Percentiles rank a stretch among this genome's conserved stretches.
These are phyloP conservation scores for Sternotherus odoratus DNA, from an alignment of 2,797 vertebrate species.

Conservation along the genomic window DNA sequence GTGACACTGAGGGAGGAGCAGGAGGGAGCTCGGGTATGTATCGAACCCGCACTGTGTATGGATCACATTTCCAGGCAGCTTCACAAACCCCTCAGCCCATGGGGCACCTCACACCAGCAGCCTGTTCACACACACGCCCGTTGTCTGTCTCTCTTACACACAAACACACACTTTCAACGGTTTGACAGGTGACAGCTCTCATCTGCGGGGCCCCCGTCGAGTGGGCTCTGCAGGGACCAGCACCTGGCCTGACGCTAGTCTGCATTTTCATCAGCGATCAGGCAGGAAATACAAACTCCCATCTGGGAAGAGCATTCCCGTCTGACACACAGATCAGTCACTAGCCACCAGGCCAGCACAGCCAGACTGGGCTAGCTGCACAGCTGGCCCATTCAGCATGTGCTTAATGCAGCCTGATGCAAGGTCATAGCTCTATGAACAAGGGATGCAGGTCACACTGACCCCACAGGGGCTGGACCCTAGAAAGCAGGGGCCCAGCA, in stretches of 20 bases:
- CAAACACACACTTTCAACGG: background rate
- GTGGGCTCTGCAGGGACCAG: background rate
- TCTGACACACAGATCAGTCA: background rate
- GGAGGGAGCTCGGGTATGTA: background rate
- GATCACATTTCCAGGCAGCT: background rate
- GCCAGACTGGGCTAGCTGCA: background rate
- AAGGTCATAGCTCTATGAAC: too few species aligned
- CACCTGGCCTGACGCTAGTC: background rate
- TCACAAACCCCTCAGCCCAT: background rate
- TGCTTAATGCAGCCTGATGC: background rate
- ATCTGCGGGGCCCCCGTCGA: fast-evolving
- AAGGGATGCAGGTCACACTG: background rate
- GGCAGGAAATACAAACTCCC: background rate
- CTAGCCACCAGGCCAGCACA: background rate
- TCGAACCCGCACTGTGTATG: background rate
- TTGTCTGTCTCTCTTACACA: background rate
- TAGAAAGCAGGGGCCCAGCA: background rate
- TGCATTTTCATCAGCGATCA: background rate
- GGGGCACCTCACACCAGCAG: background rate
- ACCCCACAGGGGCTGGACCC: background rate
- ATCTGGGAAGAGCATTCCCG: background rate
- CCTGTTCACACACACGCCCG: background rate
- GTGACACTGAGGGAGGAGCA: background rate
- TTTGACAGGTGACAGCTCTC: background rate
- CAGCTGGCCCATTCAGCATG: background rate